Base-by-base conservation (phyloP, 2,797 vertebrate species). In the Siniperca obscura region DNA sequence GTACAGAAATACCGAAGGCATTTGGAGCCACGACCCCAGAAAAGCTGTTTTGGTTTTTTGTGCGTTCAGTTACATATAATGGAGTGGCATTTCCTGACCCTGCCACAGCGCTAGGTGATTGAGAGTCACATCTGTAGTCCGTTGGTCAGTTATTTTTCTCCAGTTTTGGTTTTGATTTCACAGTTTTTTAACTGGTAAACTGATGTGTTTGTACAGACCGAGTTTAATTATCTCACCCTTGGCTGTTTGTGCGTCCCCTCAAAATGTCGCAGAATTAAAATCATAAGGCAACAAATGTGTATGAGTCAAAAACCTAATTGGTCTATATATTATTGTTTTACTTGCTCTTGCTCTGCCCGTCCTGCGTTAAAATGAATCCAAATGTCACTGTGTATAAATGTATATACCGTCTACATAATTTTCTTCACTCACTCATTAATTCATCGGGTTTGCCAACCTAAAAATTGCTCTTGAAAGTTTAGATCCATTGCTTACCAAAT, bases 401-500 rank as follows among this genome's bases (percentile, higher is more conserved):
- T 36, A 68, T 36, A 5, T 30, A 40, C 8, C 0, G 38, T 57
- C 3, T 8, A 30, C n/a, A 17, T 64, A 21, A 38, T 55, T 56
- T 70, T 17, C 16, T 10, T 36, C 57, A 53, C 7, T 22, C 42
- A 57, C 7, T n/a, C 19, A 46, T 11, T 22, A 62, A 22, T n/a
- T 57, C 11, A 40, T 38, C 22, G n/a, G 11, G 5, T 46, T 55
- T 80, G 19, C 40, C 2, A 64, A 38, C 17, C n/a, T 21, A 50
- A 46, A 48, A 42, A 30, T 7, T 34, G 12, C 17, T 76, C 27
- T 65, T 56, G 5, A 76, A 52, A 11, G 12, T 65, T 56, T 7
- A 61, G 12, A 21, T 48, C 50, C 2, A 40, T 13, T 52, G 56
- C 96, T 96, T 84, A 98, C 97, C 95, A 87, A 96, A 97, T 38